phyloP scores from a whole-genome alignment of 2,888 invertebrate species.

The Notodonta ziczac region DNA sequence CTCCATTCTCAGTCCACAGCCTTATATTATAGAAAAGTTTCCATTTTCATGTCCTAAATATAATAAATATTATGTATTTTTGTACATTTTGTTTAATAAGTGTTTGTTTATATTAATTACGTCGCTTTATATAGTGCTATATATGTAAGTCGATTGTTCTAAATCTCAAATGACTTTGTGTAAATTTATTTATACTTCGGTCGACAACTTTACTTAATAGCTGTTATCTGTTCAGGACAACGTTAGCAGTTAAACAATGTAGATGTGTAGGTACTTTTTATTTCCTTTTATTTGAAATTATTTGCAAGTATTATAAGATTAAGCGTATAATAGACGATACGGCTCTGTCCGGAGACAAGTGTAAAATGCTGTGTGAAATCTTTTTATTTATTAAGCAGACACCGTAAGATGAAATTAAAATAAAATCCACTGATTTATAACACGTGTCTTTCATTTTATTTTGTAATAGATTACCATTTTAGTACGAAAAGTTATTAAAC shows the following conservation, averaged over 20 bases:
- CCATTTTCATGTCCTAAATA: slow-evolving; percentile 10
- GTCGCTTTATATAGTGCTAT: slow-evolving; percentile 2
- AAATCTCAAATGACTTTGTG: slow-evolving; percentile 32
- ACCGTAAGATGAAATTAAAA: slow-evolving; percentile 65
- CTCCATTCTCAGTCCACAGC: too few relatives aligned
- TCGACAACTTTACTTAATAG: slow-evolving; percentile 41
- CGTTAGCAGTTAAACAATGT: slow-evolving; percentile 50
- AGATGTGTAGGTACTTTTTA: slow-evolving; percentile 55
- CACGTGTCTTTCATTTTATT: slow-evolving; percentile 37
- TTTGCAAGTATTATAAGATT: slow-evolving; percentile 66
- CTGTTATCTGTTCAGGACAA: slow-evolving; percentile 25
- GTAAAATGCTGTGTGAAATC: slow-evolving; percentile 72
- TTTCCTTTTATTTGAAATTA: slow-evolving; percentile 55
- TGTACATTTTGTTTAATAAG: slow-evolving; percentile 32
- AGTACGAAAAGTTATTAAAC: too few relatives aligned
- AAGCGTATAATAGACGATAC: slow-evolving; percentile 43
- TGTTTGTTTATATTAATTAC: neutral
- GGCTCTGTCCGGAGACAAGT: slow-evolving; percentile 44
- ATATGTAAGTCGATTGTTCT: slow-evolving; percentile 20
- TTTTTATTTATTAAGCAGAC: slow-evolving; percentile 66
- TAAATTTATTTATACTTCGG: slow-evolving; percentile 34
- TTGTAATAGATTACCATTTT: neutral
- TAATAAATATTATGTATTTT: slow-evolving; percentile 30
- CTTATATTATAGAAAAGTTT: slow-evolving; percentile 4
- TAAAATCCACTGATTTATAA: slow-evolving; percentile 66